Evolutionary conservation across 2,888 invertebrate species (phyloP).

Genomic region (Pseudococcus jackbeardsleyi): DNA sequence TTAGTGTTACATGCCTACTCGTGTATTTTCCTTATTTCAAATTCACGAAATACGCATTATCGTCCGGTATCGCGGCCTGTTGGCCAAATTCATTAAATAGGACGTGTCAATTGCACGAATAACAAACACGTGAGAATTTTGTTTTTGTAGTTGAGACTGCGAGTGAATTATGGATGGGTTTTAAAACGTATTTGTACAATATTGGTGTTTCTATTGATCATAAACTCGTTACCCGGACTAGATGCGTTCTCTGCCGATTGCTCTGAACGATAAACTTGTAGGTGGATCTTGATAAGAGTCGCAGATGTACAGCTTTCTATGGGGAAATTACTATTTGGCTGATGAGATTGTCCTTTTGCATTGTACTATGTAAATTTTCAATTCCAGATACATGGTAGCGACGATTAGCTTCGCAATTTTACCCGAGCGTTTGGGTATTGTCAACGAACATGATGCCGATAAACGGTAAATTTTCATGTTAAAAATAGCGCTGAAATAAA

Average conservation of each 20-base stretch:
- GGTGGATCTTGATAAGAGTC: slow-evolving; percentile 42
- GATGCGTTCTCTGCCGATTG: slow-evolving; percentile 5
- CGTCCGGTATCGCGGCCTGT: not conserved
- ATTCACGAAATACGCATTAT: slow-evolving; percentile 1
- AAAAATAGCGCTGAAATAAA: slow-evolving; percentile 6
- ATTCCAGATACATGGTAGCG: not conserved
- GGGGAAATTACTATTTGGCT: not conserved
- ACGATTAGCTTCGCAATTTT: not conserved
- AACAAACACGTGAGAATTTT: slow-evolving; percentile 44
- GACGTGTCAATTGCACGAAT: slow-evolving; percentile 44
- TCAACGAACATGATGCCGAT: not conserved
- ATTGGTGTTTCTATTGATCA: slow-evolving; percentile 41
- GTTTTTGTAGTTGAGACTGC: not conserved
- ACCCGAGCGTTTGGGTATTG: not conserved
- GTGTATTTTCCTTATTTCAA: not conserved
- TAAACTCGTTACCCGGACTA: not conserved
- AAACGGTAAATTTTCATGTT: slow-evolving; percentile 19
- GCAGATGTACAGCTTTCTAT: not conserved
- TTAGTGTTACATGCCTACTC: not conserved
- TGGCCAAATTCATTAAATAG: slow-evolving; percentile 41
- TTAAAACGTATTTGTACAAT: slow-evolving; percentile 36
- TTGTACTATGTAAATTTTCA: slow-evolving; percentile 28
- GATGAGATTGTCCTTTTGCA: slow-evolving; percentile 8
- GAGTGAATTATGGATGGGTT: not conserved
- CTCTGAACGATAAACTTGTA: slow-evolving; percentile 4